Percentiles rank a stretch among this genome's conserved stretches.
phyloP scores from a whole-genome alignment of 2,888 invertebrate genomes.

The Coenonympha glycerion region DNA sequence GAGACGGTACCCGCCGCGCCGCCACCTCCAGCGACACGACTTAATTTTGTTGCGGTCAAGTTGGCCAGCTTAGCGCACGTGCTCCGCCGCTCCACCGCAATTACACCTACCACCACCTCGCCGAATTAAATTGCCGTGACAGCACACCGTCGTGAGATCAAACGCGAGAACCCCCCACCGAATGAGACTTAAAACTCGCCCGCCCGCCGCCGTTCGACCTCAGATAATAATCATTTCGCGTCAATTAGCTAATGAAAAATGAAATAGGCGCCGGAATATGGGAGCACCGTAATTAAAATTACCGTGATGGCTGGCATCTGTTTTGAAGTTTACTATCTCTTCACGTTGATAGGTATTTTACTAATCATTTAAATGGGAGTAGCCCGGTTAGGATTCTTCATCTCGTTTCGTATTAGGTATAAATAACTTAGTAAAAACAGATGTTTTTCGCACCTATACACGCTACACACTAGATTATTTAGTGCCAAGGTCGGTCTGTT shows the following conservation, averaged over 20 bases:
- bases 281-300: conserved; percentile 65
- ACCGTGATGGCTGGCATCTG: conserved; percentile 66
- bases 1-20: conserved; percentile 60
- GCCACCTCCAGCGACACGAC: conserved; percentile 45
- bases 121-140: conserved; percentile 64
- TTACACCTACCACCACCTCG: conserved; percentile 56
- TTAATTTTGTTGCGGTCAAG: conserved; percentile 69
- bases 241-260: conserved; percentile 77
- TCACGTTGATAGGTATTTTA: conserved; percentile 5
- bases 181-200: conserved; percentile 53
- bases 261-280: conserved; percentile 58
- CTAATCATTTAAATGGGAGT: conserved; percentile 17
- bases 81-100: conserved; percentile 47
- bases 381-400: background rate
- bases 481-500: conserved; percentile 19
- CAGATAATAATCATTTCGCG: conserved; percentile 69
- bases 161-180: conserved; percentile 48
- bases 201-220: conserved; percentile 58
- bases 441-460: conserved; percentile 1
- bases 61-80: conserved; percentile 64
- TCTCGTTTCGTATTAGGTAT: background rate
- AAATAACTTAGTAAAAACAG: too few species aligned
- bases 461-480: background rate
- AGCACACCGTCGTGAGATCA: conserved; percentile 54
- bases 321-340: conserved; percentile 36